Base-by-base conservation (phyloP, 37 sponge, comb jelly and placozoan species). In the Oopsacas minuta region DNA sequence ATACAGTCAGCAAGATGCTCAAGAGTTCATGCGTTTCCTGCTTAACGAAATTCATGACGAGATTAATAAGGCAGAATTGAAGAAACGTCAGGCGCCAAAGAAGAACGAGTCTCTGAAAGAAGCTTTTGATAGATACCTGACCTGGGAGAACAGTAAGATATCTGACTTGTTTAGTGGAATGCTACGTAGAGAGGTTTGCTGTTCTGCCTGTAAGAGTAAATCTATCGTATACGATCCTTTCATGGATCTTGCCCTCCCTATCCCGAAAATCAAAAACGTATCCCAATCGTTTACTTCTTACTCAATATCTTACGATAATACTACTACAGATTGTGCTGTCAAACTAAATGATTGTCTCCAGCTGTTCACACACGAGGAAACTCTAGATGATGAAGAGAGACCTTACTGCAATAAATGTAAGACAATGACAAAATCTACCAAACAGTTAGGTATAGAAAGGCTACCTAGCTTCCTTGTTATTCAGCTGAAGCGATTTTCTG, bases 1-100 rank as follows among this genome's bases (percentile, higher is more conserved):
- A 3, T 61, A 61, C 22, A 61, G 22, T 34, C 75, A 61, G 22
- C 75, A 61, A 7, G 75, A 61, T 34, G 75, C 75, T 61, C 75
- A 61, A 34, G 75, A 61, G 75, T 61, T 61, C 75, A 61, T 61
- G 75, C 7, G 75, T 3, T 61, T 61, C 75, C 75, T 61, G 1
- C 22, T 61, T 3, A 61, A 61, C 30, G 75, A 61, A 12, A 3
- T 61, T 3, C 75, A 61, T n/a, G 75, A 61, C 1, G 75, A 61
- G 75, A 61, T 61, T 3, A 61, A 61, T 12, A 10, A n/a, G 22
- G 75, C 75, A 7, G 22, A 25, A 20, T 17, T 42, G 8, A 42
- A 42, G 49, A n/a, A 3, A 3, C 75, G 75, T 10, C 3, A 20
- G 30, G 7, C 75, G 5, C 75, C 75, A 61, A 34, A 20, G 7